A percentile compares a stretch with the other conserved stretches of the same genome.
phyloP scores from a whole-genome alignment of 1,140 invertebrate genomes.

The Drosophila navojoa region DNA sequence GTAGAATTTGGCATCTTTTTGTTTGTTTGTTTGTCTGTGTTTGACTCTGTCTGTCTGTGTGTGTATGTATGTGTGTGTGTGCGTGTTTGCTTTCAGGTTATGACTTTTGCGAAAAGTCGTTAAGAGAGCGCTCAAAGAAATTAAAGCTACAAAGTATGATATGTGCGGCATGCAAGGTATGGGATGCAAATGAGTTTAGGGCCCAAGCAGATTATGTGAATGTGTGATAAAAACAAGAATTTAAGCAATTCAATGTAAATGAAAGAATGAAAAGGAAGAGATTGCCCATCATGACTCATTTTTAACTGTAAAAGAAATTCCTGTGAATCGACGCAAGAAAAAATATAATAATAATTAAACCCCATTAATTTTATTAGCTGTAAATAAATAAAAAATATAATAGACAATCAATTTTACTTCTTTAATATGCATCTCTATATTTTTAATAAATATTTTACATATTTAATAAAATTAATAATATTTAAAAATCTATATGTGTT shows the following conservation, averaged over 20 bases:
- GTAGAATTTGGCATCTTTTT: constrained; percentile 52
- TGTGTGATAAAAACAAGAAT: constrained; percentile 7
- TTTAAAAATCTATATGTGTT: too few relatives aligned
- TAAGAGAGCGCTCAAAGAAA: constrained; percentile 65
- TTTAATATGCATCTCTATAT: too few relatives aligned
- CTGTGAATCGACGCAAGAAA: too few relatives aligned
- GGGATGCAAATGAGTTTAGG: constrained; percentile 1
- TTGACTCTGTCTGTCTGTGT: constrained; percentile 25
- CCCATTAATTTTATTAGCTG: too few relatives aligned
- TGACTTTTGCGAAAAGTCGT: constrained; percentile 76
- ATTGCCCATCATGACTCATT: neutral
- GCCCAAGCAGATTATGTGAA: too few relatives aligned
- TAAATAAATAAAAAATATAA: too few relatives aligned
- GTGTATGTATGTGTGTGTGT: constrained; percentile 7
- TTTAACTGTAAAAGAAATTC: neutral
- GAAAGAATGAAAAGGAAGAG: neutral
- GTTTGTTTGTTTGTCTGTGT: constrained; percentile 43
- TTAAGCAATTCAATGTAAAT: neutral
- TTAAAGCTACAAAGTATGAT: constrained; percentile 67
- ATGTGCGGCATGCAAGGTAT: constrained; percentile 18
- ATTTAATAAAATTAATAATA: too few relatives aligned
- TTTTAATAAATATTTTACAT: too few relatives aligned
- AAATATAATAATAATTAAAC: too few relatives aligned
- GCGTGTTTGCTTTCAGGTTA: constrained; percentile 57
- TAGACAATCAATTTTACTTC: too few relatives aligned